Evolutionary conservation across 2,113 vertebrate genomes (phyloP).

Genomic region (Ceratotherium simum): DNA sequence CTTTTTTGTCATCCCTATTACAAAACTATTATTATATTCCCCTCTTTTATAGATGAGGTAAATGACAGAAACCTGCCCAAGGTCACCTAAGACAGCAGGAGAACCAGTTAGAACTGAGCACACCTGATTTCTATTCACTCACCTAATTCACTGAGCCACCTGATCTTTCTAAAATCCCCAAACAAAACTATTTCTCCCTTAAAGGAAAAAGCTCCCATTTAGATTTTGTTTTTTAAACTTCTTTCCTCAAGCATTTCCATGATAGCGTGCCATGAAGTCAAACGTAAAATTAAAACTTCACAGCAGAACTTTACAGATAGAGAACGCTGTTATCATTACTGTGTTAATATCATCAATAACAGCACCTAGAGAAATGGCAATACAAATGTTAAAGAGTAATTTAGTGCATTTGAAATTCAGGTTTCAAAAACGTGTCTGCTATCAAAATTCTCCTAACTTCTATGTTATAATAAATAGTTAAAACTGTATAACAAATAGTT

Average conservation of each 20-base stretch:
- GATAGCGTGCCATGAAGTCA: background rate
- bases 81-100: conserved; percentile 72
- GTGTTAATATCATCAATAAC: conserved; percentile 61
- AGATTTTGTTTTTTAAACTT: conserved; percentile 5
- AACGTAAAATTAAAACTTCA: conserved; percentile 69
- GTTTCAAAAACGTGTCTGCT: background rate
- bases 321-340: conserved; percentile 45
- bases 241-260: conserved; percentile 31
- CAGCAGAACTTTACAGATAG: conserved; percentile 33
- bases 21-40: background rate
- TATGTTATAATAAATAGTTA: conserved; percentile 29
- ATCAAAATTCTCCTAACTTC: conserved; percentile 63
- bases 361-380: conserved; percentile 35
- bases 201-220: conserved; percentile 62
- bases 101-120: conserved; percentile 74
- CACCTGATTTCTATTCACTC: conserved; percentile 74
- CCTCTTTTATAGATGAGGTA: conserved; percentile 34
- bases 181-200: conserved; percentile 58
- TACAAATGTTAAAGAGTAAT: background rate
- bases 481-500: conserved; percentile 44
- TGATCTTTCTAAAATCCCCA: conserved; percentile 69
- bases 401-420: background rate
- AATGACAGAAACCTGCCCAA: conserved; percentile 74
- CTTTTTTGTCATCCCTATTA: background rate
- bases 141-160: conserved; percentile 70